Percentiles rank a stretch among this genome's conserved stretches.
phyloP scores from a whole-genome alignment of 2,797 vertebrate species.

The Periophthalmus magnuspinnatus region DNA sequence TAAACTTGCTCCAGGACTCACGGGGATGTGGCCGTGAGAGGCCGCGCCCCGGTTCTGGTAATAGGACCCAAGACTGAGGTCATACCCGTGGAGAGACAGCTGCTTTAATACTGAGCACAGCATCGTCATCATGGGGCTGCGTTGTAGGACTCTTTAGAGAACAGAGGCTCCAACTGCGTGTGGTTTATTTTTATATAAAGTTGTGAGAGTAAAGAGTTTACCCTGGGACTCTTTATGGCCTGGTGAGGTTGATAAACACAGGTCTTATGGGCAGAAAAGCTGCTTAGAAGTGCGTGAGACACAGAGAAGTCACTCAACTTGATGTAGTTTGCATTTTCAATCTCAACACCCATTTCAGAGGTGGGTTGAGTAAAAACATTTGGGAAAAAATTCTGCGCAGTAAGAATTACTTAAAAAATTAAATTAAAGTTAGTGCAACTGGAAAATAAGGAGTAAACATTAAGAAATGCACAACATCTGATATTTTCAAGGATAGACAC shows the following conservation, averaged over 20 bases:
- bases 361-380: too few relatives aligned
- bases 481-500: too few relatives aligned
- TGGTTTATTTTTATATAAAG: conserved; percentile 65
- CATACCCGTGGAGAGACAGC: conserved; percentile 60
- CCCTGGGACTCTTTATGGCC: conserved; percentile 49
- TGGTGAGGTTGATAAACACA: conserved; percentile 57
- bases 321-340: too few relatives aligned
- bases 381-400: too few relatives aligned
- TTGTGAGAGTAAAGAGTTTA: conserved; percentile 67
- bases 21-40: not conserved
- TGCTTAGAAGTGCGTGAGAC: conserved; percentile 50
- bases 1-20: not conserved
- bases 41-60: conserved; percentile 33
- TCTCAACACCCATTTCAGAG: too few relatives aligned
- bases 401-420: too few relatives aligned
- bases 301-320: conserved; percentile 17
- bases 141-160: conserved; percentile 39
- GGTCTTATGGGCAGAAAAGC: conserved; percentile 56
- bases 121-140: conserved; percentile 27
- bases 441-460: too few relatives aligned
- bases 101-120: conserved; percentile 33
- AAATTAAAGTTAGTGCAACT: too few relatives aligned
- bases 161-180: conserved; percentile 38
- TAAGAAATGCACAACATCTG: too few relatives aligned
- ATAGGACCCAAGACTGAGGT: conserved; percentile 50